Percentiles rank a stretch among this genome's conserved stretches.
These are phyloP conservation scores for Nemapogon koenigi DNA, from an alignment of 2,888 invertebrate species.

Conservation along the genomic window DNA sequence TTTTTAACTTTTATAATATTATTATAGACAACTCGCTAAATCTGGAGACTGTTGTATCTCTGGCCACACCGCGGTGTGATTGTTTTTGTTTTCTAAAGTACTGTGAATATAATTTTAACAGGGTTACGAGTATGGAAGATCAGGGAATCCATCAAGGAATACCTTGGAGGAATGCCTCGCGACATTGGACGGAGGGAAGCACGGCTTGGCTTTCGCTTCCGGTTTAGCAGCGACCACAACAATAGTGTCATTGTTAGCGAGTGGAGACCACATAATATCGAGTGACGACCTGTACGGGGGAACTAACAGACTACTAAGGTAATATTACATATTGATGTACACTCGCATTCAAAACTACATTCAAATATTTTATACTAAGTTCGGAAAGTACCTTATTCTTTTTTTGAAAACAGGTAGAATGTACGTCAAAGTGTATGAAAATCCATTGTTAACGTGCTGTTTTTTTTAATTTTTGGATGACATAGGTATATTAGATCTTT, in stretches of 20 bases:
- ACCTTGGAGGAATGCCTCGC: conserved; percentile 90
- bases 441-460: too few species aligned
- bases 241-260: conserved; percentile 74
- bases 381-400: not conserved
- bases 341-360: conserved; percentile 1
- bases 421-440: too few species aligned
- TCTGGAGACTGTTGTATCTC: too few species aligned
- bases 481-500: not conserved
- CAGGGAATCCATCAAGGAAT: conserved; percentile 93
- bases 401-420: too few species aligned
- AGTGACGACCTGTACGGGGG: conserved; percentile 97
- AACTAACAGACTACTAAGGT: conserved; percentile 75
- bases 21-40: too few species aligned
- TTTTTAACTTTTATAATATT: too few species aligned
- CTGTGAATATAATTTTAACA: conserved; percentile 44
- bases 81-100: too few species aligned
- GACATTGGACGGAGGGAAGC: conserved; percentile 85
- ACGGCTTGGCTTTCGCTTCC: conserved; percentile 85
- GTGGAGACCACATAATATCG: conserved; percentile 90
- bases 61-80: too few species aligned
- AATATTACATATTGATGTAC: too few species aligned
- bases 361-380: not conserved
- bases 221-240: conserved; percentile 88
- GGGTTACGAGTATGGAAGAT: conserved; percentile 92
- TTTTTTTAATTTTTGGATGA: too few species aligned